These are phyloP conservation scores for Augochlorella aurata DNA, from an alignment of 2,888 invertebrate species.

Conservation along the genomic window DNA sequence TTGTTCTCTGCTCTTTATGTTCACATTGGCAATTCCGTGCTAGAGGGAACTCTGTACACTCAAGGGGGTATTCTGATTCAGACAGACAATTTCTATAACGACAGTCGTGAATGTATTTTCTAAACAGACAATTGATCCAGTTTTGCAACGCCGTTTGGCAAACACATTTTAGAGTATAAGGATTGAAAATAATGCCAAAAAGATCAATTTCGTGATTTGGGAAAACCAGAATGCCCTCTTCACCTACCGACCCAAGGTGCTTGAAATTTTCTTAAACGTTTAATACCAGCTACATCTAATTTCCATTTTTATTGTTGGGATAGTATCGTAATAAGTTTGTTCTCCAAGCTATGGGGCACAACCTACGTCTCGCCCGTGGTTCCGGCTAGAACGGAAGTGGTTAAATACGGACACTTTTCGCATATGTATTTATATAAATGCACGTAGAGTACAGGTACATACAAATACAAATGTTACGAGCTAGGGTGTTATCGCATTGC, in stretches of 20 bases:
- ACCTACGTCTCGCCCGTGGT: constrained; percentile 9
- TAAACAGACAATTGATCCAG: neutral
- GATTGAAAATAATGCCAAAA: neutral
- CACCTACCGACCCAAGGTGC: constrained; percentile 1
- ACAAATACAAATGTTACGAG: constrained; percentile 80
- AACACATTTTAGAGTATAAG: neutral
- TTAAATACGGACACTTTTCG: constrained; percentile 68
- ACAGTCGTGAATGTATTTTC: neutral
- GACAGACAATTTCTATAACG: neutral
- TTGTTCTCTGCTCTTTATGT: neutral
- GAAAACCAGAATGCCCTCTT: constrained; percentile 1
- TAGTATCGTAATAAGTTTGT: neutral
- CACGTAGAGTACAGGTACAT: constrained; percentile 79
- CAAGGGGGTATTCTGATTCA: neutral
- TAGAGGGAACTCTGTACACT: neutral
- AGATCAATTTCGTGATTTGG: neutral
- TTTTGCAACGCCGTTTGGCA: neutral
- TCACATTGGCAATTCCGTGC: neutral
- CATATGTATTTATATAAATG: constrained; percentile 81
- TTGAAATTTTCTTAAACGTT: neutral
- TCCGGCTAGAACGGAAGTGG: constrained; percentile 11
- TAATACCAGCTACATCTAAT: constrained; percentile 3
- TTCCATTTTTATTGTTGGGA: neutral
- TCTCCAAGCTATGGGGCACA: constrained; percentile 6
- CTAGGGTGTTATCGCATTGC: constrained; percentile 76